phyloP scores from a whole-genome alignment of 2,113 vertebrate genomes.

The Amblyornis subalaris region DNA sequence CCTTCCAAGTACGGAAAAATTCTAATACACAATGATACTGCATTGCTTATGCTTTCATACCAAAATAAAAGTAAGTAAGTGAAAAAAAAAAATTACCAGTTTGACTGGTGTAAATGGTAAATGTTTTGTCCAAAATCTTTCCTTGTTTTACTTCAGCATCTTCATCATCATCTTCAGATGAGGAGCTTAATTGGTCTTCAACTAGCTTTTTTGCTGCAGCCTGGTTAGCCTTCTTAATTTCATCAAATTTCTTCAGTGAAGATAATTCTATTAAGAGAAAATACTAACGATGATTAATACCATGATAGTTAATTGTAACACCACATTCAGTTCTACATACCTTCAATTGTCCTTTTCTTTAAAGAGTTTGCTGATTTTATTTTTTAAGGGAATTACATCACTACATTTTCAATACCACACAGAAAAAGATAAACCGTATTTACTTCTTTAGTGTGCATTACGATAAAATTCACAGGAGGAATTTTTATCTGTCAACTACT shows the following conservation, averaged over 20 bases:
- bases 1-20: background rate
- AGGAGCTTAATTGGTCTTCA: slow-evolving; percentile 80
- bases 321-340: background rate
- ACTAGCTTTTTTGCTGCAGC: slow-evolving; percentile 83
- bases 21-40: background rate
- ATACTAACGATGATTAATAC: background rate
- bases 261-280: slow-evolving; percentile 66
- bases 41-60: background rate
- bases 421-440: background rate
- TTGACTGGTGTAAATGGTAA: slow-evolving; percentile 86
- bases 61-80: background rate
- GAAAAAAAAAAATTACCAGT: slow-evolving; percentile 74
- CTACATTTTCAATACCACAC: background rate
- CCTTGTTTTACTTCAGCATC: slow-evolving; percentile 80
- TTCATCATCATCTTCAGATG: slow-evolving; percentile 82
- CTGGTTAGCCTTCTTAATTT: slow-evolving; percentile 89
- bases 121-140: slow-evolving; percentile 87
- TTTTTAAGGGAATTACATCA: background rate
- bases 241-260: slow-evolving; percentile 86
- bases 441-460: background rate
- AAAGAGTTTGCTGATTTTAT: background rate
- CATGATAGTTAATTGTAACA: background rate
- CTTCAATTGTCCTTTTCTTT: background rate
- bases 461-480: background rate
- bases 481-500: background rate